Evolutionary conservation across 2,113 vertebrate genomes (phyloP).

Genomic region (Chascanopsetta lugubris): DNA sequence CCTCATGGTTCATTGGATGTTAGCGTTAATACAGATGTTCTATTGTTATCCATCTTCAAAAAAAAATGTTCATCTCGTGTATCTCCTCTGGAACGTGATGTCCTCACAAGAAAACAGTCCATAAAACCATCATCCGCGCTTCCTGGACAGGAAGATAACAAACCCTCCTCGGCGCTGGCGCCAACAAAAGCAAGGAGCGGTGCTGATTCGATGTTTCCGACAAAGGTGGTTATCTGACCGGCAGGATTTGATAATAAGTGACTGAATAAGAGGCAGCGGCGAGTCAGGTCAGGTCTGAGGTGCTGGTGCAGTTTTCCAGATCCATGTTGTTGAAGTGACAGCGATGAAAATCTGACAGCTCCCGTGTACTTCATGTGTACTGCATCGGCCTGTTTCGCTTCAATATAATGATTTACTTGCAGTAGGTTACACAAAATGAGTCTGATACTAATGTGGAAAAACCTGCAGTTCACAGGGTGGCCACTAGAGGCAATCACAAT

Average conservation of each 20-base stretch:
- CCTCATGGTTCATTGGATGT: too few relatives aligned
- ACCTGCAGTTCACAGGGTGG: too few relatives aligned
- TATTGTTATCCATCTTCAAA: too few relatives aligned
- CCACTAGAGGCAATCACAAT: too few relatives aligned
- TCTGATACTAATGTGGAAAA: background rate
- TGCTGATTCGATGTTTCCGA: slow-evolving; percentile 23
- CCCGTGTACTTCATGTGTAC: too few relatives aligned
- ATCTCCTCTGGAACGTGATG: slow-evolving; percentile 42
- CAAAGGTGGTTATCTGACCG: slow-evolving; percentile 1
- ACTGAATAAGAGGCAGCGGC: background rate
- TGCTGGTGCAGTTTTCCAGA: background rate
- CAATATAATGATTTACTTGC: too few relatives aligned
- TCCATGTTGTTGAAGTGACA: background rate
- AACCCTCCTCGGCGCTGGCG: slow-evolving; percentile 24
- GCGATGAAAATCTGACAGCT: too few relatives aligned
- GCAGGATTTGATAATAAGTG: background rate
- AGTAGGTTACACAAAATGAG: background rate
- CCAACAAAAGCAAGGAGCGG: slow-evolving; percentile 49
- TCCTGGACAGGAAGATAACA: slow-evolving; percentile 38
- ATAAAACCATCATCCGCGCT: slow-evolving; percentile 56
- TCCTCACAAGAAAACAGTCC: slow-evolving; percentile 34
- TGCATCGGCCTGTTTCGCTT: too few relatives aligned
- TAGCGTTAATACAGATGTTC: too few relatives aligned
- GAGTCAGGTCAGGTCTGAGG: background rate
- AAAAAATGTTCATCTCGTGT: too few relatives aligned